These are phyloP conservation scores for Bos javanicus DNA, from an alignment of 2,113 vertebrate species.

Conservation along the genomic window DNA sequence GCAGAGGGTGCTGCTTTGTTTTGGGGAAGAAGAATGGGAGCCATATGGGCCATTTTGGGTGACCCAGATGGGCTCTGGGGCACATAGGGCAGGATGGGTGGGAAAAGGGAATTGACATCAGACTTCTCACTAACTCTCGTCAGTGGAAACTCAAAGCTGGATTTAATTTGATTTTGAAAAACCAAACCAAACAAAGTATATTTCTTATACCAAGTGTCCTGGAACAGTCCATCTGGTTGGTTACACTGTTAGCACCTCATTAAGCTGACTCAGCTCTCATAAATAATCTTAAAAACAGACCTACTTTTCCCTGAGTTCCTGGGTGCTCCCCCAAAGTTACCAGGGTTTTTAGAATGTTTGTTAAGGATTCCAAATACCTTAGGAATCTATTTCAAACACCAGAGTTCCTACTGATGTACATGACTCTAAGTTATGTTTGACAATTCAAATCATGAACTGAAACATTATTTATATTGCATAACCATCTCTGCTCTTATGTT, in stretches of 20 bases:
- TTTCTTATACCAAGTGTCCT: neutral
- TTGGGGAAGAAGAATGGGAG: neutral
- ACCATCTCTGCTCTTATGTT: neutral
- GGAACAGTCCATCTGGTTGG: neutral
- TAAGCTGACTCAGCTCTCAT: neutral
- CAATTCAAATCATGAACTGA: neutral
- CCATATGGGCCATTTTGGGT: accelerated
- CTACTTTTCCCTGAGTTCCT: neutral
- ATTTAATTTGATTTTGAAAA: conserved; percentile 36
- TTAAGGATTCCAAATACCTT: neutral
- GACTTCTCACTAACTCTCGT: neutral
- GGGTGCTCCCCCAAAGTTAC: neutral
- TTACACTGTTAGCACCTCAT: neutral
- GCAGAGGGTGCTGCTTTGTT: neutral
- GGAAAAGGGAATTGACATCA: neutral
- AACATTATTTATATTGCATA: neutral
- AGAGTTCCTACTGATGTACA: neutral
- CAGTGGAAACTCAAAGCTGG: neutral
- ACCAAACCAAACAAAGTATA: neutral
- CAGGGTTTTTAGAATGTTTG: neutral
- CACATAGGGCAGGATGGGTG: neutral
- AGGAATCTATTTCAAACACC: neutral
- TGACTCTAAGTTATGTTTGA: neutral
- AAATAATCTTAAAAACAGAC: neutral
- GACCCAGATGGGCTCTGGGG: neutral